Base-by-base conservation (phyloP, 1,140 invertebrate species). In the Octopus bimaculoides region DNA sequence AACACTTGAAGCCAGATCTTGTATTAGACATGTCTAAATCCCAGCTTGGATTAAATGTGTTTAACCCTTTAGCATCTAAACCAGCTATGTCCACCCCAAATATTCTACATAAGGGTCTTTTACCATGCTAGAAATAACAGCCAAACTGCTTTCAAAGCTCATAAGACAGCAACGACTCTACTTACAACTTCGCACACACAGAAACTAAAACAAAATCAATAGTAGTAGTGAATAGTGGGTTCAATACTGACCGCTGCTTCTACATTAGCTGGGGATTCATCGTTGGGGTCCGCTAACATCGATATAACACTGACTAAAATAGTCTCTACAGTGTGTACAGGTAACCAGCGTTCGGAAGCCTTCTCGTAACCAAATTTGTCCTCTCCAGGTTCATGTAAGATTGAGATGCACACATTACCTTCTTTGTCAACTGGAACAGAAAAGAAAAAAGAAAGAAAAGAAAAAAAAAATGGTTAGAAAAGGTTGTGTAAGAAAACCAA, bases 351-450 rank as follows among this genome's bases (percentile, higher is more conserved):
- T 91, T 99, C 98, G 77, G 96, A 97, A 80, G 98, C 97, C 91
- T 98, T 97, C 91, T 99, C 98, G 91, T 99, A 99, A 54, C 98
- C 98, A 94, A 96, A 99, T 91, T 98, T 98, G 90, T 99, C 98
- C 93, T 99, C 98, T 81, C 98, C 98, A 78, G 98, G 98, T 90
- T 99, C 98, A 89, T 99, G 98, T 83, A 99, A 93, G 91, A 99
- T 99, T 87, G 97, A 99, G 93, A 99, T 99, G 92, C 98, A 99
- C 53, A 99, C 98, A 92, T 98, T 96, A 82, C 98, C 98, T 92
- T 97, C 98, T 91, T 97, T 97, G 90, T 98, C 97, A 93, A 99
- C 96, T 97, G 86, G 61, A 89, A 90, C 78, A 81, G 81, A 77
- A 53, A 80, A 77, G 1, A 69, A 71, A 69, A 12, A 69, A 6